These are phyloP conservation scores for Lipophrys pholis DNA, from an alignment of 2,113 vertebrate genomes.

Conservation along the genomic window DNA sequence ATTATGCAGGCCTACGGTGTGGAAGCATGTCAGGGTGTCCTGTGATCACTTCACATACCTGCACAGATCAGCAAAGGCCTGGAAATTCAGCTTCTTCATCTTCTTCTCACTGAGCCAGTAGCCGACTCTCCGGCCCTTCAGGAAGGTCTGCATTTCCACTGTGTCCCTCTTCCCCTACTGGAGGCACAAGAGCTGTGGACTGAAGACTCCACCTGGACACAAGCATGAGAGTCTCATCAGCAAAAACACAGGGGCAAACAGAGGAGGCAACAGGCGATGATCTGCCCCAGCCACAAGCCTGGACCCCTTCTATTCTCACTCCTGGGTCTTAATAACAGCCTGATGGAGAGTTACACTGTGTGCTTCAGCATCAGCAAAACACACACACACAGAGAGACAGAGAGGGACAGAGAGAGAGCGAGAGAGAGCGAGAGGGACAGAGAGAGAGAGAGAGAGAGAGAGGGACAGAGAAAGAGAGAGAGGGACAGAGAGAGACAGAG, in stretches of 20 bases:
- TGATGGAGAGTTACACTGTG: too few relatives aligned
- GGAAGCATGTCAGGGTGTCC: neutral
- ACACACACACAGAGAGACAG: too few relatives aligned
- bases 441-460: too few relatives aligned
- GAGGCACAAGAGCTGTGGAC: slow-evolving; percentile 51
- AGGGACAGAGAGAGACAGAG: too few relatives aligned
- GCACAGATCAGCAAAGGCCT: slow-evolving; percentile 96
- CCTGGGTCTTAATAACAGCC: too few relatives aligned
- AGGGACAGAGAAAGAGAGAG: too few relatives aligned
- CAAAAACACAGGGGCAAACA: slow-evolving; percentile 23
- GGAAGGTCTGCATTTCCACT: slow-evolving; percentile 93
- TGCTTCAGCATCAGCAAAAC: slow-evolving; percentile 47
- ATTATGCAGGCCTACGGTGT: neutral
- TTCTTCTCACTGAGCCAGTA: slow-evolving; percentile 99
- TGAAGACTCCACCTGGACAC: slow-evolving; percentile 63
- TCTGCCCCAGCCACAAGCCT: too few relatives aligned
- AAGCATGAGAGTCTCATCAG: slow-evolving; percentile 26
- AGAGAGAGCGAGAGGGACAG: too few relatives aligned
- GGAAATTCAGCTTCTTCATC: slow-evolving; percentile 97
- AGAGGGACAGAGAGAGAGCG: too few relatives aligned
- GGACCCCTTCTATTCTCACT: too few relatives aligned
- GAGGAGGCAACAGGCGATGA: too few relatives aligned
- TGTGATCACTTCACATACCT: slow-evolving; percentile 80
- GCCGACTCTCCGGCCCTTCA: slow-evolving; percentile 93
- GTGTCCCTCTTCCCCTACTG: slow-evolving; percentile 38